A percentile compares a stretch with the other conserved stretches of the same genome.
phyloP scores from a whole-genome alignment of 2,113 vertebrate genomes.

The Microtus ochrogaster region DNA sequence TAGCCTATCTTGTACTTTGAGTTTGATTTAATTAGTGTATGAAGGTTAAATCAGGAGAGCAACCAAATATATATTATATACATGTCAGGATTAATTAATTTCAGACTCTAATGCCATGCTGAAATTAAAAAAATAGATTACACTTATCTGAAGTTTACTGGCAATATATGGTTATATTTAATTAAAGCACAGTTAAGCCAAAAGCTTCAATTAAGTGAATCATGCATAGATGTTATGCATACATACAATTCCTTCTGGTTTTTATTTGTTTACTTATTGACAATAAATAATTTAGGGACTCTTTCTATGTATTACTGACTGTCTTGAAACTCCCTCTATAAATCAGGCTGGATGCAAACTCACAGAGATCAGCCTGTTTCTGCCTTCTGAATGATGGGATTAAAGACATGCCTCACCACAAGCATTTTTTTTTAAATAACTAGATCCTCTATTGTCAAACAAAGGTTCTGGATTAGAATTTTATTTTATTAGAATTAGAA shows the following conservation, averaged over 20 bases:
- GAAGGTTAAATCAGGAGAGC: neutral
- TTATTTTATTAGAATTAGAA: neutral
- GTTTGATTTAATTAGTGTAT: neutral
- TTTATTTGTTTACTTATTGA: neutral
- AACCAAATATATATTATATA: neutral
- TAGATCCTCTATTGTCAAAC: neutral
- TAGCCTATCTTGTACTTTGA: neutral
- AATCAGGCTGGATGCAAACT: neutral
- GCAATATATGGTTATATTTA: slow-evolving; percentile 68
- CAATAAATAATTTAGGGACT: neutral
- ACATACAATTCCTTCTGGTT: neutral
- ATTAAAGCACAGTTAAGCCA: slow-evolving; percentile 68
- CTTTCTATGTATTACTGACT: neutral
- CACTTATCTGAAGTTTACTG: slow-evolving; percentile 54
- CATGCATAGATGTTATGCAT: neutral
- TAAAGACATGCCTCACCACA: neutral
- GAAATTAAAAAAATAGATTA: neutral
- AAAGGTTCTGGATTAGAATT: neutral
- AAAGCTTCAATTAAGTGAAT: slow-evolving; percentile 49
- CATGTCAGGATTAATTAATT: slow-evolving; percentile 38
- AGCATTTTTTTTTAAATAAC: neutral
- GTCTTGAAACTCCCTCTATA: neutral
- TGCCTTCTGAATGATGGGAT: neutral
- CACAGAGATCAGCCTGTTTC: neutral
- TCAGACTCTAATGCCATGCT: slow-evolving; percentile 17